phyloP scores from a whole-genome alignment of 92 coral and sea anemone genomes.

The Parazoanthus swiftii region DNA sequence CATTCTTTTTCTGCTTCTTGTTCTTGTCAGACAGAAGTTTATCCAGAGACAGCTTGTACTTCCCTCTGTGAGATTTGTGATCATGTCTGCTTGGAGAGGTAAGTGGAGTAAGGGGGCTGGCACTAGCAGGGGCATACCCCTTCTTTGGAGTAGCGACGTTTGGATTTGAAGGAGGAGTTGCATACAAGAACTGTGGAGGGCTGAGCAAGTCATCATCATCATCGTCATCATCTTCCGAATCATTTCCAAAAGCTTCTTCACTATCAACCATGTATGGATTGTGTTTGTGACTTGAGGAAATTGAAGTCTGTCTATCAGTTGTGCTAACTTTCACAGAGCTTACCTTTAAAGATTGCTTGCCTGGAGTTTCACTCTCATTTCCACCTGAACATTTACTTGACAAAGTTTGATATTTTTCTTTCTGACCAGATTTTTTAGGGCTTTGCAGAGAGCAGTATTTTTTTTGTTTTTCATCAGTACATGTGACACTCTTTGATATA shows the following conservation, averaged over 20 bases:
- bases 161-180: constrained; percentile 53
- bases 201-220: constrained; percentile 87
- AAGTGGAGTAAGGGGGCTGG: constrained; percentile 49
- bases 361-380: too few relatives aligned
- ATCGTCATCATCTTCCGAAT: constrained; percentile 46
- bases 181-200: constrained; percentile 72
- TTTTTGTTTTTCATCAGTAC: background rate
- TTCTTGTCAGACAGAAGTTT: constrained; percentile 72
- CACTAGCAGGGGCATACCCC: constrained; percentile 40
- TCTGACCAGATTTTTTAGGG: background rate
- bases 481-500: background rate
- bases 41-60: constrained; percentile 67
- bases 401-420: background rate
- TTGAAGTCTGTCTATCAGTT: background rate
- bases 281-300: background rate
- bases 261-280: background rate
- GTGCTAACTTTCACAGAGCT: background rate
- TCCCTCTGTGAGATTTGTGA: constrained; percentile 27
- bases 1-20: constrained; percentile 56
- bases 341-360: background rate
- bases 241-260: constrained; percentile 4
- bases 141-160: constrained; percentile 55
- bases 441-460: background rate
- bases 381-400: background rate
- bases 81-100: constrained; percentile 31